Percentiles rank a stretch among this genome's conserved stretches.
phyloP scores from a whole-genome alignment of 1,140 invertebrate species.

The Leptinotarsa lineolata region DNA sequence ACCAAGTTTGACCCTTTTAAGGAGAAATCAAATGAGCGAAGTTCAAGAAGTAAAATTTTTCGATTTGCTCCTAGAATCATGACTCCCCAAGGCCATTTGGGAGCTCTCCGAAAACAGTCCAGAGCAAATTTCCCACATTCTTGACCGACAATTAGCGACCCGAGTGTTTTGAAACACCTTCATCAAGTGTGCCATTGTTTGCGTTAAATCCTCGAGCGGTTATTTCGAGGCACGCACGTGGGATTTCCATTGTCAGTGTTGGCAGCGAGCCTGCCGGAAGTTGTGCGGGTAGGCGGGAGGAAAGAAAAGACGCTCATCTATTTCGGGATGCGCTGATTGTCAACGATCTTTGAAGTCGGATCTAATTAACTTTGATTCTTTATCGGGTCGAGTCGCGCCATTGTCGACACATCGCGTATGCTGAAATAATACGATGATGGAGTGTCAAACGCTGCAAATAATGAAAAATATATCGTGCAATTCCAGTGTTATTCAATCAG shows the following conservation, averaged over 20 bases:
- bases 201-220: conserved; percentile 31
- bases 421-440: conserved; percentile 11
- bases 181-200: conserved; percentile 38
- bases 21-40: no score
- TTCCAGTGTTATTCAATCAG: no score
- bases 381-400: conserved; percentile 15
- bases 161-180: conserved; percentile 11
- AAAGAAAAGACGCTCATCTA: conserved; percentile 31
- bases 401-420: conserved; percentile 22
- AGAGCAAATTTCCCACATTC: neutral
- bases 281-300: conserved; percentile 30
- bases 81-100: neutral
- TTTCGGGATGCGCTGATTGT: conserved; percentile 39
- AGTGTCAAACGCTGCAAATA: neutral
- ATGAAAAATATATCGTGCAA: neutral
- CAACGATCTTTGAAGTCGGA: conserved; percentile 44
- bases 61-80: no score
- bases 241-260: conserved; percentile 39
- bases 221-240: conserved; percentile 39
- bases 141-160: conserved; percentile 13
- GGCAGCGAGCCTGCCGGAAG: conserved; percentile 45
- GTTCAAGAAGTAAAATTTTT: no score
- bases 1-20: no score
- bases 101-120: neutral
- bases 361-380: conserved; percentile 39